Base-by-base conservation (phyloP, 2,888 invertebrate genomes). In the Dryomyza anilis region DNA sequence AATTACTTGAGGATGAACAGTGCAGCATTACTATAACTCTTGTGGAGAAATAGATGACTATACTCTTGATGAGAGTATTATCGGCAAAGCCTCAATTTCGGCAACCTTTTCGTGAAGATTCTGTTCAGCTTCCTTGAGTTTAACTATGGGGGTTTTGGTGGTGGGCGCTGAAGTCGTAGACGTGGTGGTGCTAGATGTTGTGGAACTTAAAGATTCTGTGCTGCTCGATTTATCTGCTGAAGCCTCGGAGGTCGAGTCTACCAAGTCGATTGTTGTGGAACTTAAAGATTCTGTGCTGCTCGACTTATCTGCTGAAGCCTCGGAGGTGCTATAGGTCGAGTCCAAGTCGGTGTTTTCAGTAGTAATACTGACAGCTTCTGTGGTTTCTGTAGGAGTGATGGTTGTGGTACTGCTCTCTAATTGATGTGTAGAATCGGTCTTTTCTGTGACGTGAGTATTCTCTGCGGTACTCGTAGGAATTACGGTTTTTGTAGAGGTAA, bases 31-130 rank as follows among this genome's bases (percentile, higher is more conserved):
- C n/a, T n/a, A n/a, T n/a, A n/a, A n/a, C n/a, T n/a, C n/a, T n/a
- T n/a, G n/a, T n/a, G n/a, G n/a, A n/a, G n/a, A n/a, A n/a, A n/a
- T 2, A 12, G 39, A 39, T 39, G 12, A 8, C 73, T 76, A 83
- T 56, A 83, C 77, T 39, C 83, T 76, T 7, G 82, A 75, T 27
- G 81, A 79, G 7, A 83, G 73, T 64, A 83, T 83, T 10, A 83
- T 71, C n/a, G 83, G 83, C 25, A 81, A 81, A 25, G 83, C 83
- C 71, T 82, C 81, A 33, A 83, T 79, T 69, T 83, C 83, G 25
- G 80, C 82, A 3, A 81, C 75, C 73, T 81, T 81, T 59, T 79
- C 79, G 69, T 81, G 81, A 1, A 82, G 73, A 65, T 81, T 75
- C 53, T 78, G 71, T 67, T 82, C 81, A 21, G 68, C 77, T 66